phyloP scores from a whole-genome alignment of 2,797 vertebrate species.

The Hipposideros larvatus region DNA sequence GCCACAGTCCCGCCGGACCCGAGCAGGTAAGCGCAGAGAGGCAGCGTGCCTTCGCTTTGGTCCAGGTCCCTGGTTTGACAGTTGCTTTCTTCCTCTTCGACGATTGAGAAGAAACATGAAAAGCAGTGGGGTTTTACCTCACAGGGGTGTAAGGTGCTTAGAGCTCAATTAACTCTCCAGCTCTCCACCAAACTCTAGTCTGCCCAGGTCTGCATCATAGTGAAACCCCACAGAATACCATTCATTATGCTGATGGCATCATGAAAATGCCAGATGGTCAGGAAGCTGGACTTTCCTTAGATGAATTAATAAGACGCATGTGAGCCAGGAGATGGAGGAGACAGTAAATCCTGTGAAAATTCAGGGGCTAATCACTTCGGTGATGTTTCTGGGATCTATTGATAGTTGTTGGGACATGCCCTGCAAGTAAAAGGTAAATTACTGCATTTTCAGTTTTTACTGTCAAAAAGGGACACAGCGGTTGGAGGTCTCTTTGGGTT shows the following conservation, averaged over 20 bases:
- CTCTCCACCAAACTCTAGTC: background rate
- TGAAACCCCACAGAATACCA: background rate
- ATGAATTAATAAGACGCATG: background rate
- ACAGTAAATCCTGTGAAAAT: background rate
- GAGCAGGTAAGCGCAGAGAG: background rate
- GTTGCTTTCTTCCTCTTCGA: too few species aligned
- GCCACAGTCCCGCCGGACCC: background rate
- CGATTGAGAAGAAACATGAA: too few species aligned
- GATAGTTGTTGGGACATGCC: background rate
- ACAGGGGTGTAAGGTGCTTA: background rate
- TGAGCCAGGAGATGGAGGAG: background rate
- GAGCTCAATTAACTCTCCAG: background rate
- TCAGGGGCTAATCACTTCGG: background rate
- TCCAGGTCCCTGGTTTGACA: too few species aligned
- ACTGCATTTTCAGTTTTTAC: background rate
- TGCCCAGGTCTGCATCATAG: background rate
- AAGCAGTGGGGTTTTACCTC: background rate
- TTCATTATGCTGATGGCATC: background rate
- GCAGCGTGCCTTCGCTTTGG: background rate
- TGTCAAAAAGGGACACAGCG: background rate
- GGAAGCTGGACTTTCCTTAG: background rate
- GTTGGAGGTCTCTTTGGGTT: background rate
- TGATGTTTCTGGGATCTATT: background rate
- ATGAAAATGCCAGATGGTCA: background rate
- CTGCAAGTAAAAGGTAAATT: background rate